These are phyloP conservation scores for Euglossa dilemma DNA, from an alignment of 1,140 invertebrate species.

Conservation along the genomic window DNA sequence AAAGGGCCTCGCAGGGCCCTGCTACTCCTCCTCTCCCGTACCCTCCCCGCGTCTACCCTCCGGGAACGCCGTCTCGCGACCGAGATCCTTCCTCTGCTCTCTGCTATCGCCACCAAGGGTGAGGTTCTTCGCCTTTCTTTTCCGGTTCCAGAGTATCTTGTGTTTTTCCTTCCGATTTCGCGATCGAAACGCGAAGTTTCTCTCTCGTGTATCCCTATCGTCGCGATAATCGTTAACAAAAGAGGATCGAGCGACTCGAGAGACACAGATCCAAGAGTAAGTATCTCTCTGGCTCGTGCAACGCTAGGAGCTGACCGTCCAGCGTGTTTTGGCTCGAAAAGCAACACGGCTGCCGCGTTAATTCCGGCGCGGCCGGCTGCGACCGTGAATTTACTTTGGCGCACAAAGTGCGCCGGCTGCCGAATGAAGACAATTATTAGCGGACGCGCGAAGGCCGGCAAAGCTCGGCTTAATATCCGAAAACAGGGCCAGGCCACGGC, in stretches of 20 bases:
- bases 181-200: no score
- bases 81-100: not conserved
- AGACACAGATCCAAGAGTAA: not conserved
- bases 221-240: no score
- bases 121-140: no score
- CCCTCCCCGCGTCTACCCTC: not conserved
- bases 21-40: not conserved
- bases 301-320: not conserved
- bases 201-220: no score
- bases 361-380: conserved; percentile 21
- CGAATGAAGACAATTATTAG: conserved; percentile 54
- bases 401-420: conserved; percentile 38
- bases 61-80: not conserved
- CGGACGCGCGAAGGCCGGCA: conserved; percentile 25
- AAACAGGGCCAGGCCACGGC: conserved; percentile 20
- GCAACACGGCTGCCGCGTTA: conserved; percentile 19
- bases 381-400: conserved; percentile 28
- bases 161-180: no score
- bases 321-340: not conserved
- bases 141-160: no score
- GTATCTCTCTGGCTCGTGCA: not conserved
- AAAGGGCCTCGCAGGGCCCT: conserved; percentile 25
- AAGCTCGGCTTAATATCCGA: conserved; percentile 42
- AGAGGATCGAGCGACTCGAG: not conserved
- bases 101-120: no score